Conservation (phyloP, 2,797 vertebrate species). For the Leucoraja ocellata region DNA sequence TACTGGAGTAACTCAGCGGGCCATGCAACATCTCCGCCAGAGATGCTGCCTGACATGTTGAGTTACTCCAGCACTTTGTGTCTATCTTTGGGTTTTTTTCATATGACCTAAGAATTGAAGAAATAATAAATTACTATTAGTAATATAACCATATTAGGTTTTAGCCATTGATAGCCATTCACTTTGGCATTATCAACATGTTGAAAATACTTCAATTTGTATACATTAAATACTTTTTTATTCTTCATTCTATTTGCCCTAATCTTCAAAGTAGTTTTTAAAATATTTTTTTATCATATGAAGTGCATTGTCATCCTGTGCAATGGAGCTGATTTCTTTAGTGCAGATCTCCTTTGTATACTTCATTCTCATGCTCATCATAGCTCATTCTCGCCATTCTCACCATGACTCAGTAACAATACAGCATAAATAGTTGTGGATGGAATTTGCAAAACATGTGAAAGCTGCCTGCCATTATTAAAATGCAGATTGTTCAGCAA, state of each 20-base stretch:
- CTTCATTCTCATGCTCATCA: neutral
- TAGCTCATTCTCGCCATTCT: neutral
- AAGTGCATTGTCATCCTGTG: neutral
- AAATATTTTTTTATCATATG: neutral
- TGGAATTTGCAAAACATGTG: neutral
- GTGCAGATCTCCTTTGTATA: neutral
- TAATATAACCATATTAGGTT: no score
- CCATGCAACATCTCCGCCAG: no score
- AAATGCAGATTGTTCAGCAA: neutral
- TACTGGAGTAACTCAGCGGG: no score
- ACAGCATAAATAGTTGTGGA: neutral
- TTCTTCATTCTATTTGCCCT: neutral
- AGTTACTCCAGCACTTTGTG: no score
- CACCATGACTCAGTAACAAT: neutral
- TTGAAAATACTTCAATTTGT: neutral
- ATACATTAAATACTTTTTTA: neutral
- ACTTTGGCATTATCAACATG: neutral
- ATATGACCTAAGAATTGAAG: neutral
- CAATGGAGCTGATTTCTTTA: neutral
- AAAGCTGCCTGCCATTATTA: neutral
- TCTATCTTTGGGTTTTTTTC: neutral
- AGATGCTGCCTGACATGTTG: no score
- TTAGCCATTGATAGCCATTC: neutral
- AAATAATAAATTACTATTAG: no score
- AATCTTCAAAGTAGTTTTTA: neutral